Evolutionary conservation across 2,113 vertebrate genomes (phyloP).

Genomic region (Melospiza melodia): DNA sequence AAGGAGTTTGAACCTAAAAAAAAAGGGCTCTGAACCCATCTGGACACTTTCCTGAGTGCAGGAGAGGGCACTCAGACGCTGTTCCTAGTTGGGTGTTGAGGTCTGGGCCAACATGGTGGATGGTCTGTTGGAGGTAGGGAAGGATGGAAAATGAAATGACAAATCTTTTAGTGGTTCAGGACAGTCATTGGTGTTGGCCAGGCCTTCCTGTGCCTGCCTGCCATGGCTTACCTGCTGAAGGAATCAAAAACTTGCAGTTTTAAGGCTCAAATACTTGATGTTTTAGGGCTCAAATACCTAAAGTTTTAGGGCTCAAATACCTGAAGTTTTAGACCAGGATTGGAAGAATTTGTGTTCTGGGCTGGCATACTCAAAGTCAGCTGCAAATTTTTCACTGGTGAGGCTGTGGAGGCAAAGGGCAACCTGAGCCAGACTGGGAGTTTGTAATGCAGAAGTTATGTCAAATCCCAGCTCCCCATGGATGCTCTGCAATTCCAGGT

Average conservation of each 20-base stretch:
- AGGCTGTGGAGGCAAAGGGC: background rate
- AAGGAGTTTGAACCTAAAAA: background rate
- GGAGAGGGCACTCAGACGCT: background rate
- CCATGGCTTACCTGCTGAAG: background rate
- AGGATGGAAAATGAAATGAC: background rate
- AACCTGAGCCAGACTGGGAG: background rate
- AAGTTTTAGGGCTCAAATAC: background rate
- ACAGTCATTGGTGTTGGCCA: background rate
- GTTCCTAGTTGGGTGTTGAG: background rate
- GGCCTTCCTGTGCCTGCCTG: background rate
- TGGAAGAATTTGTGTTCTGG: background rate
- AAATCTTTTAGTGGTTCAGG: background rate
- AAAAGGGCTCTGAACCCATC: background rate
- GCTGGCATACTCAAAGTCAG: background rate
- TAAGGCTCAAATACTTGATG: background rate
- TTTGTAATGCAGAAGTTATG: background rate
- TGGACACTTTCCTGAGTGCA: background rate
- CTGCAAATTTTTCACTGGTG: background rate
- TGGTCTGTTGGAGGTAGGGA: background rate
- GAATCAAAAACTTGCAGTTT: background rate
- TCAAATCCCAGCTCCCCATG: background rate
- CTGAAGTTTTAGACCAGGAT: background rate
- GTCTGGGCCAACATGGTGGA: background rate
- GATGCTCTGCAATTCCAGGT: background rate
- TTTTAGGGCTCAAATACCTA: background rate